phyloP scores from a whole-genome alignment of 2,888 invertebrate species.

The Argyresthia albistria region DNA sequence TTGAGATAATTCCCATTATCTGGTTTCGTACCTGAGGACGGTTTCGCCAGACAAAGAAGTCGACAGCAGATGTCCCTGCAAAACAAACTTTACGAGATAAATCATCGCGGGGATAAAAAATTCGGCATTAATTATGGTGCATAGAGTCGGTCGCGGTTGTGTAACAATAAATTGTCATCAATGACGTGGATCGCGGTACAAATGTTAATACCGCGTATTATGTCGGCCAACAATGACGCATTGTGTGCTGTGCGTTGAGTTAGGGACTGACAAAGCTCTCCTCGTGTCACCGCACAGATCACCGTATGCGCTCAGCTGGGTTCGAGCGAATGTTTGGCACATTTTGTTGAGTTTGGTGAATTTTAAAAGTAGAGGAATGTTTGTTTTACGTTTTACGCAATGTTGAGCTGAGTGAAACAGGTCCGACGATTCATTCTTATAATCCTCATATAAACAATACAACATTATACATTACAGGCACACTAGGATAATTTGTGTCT shows the following conservation, averaged over 20 bases:
- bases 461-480: too few relatives aligned
- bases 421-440: not conserved
- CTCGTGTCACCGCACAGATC: slow-evolving; percentile 29
- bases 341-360: not conserved
- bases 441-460: too few relatives aligned
- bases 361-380: not conserved
- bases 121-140: slow-evolving; percentile 30
- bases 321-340: not conserved
- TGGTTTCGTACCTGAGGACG: slow-evolving; percentile 55
- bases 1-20: slow-evolving; percentile 64
- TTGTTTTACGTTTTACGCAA: too few relatives aligned
- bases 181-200: slow-evolving; percentile 62
- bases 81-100: slow-evolving; percentile 64
- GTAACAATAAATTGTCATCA: slow-evolving; percentile 67
- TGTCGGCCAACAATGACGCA: slow-evolving; percentile 60
- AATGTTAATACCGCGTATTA: slow-evolving; percentile 67
- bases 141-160: slow-evolving; percentile 33
- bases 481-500: too few relatives aligned
- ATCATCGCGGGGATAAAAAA: slow-evolving; percentile 50
- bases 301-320: slow-evolving; percentile 7
- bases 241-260: slow-evolving; percentile 30
- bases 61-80: slow-evolving; percentile 64
- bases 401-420: too few relatives aligned
- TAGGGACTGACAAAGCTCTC: slow-evolving; percentile 13
- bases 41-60: slow-evolving; percentile 43